phyloP scores from a whole-genome alignment of 1,140 invertebrate genomes.

The Temnothorax nylanderi region DNA sequence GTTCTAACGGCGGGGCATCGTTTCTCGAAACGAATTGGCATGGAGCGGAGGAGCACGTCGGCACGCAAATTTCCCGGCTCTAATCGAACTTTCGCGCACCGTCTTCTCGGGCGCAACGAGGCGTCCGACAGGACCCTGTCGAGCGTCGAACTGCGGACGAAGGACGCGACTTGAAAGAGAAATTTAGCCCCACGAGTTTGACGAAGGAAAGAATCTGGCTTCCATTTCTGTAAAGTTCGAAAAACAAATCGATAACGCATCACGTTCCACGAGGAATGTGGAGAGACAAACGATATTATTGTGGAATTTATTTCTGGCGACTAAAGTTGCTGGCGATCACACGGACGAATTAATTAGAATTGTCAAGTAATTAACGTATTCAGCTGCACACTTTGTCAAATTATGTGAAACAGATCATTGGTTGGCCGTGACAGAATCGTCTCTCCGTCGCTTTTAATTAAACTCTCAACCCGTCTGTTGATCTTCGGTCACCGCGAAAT shows the following conservation, averaged over 20 bases:
- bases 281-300: neutral
- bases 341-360: neutral
- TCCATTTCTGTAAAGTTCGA: conserved; percentile 1
- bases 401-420: neutral
- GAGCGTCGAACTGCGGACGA: conserved; percentile 21
- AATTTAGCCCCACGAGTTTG: conserved; percentile 2
- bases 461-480: conserved; percentile 12
- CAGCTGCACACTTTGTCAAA: too few relatives aligned
- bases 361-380: neutral
- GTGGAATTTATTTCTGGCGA: neutral
- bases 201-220: conserved; percentile 5
- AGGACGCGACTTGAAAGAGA: conserved; percentile 37
- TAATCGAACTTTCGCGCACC: conserved; percentile 60
- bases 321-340: neutral
- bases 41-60: conserved; percentile 42
- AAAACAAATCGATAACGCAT: neutral
- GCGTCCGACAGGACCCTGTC: conserved; percentile 55
- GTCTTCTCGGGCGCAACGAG: conserved; percentile 52
- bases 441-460: conserved; percentile 30
- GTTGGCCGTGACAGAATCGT: neutral
- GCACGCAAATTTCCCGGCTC: conserved; percentile 56
- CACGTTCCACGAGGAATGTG: neutral
- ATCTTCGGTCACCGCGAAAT: conserved; percentile 32
- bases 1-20: neutral
- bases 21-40: conserved; percentile 44